These are phyloP conservation scores for Diorhabda elongata DNA, from an alignment of 1,140 invertebrate species.

Conservation along the genomic window DNA sequence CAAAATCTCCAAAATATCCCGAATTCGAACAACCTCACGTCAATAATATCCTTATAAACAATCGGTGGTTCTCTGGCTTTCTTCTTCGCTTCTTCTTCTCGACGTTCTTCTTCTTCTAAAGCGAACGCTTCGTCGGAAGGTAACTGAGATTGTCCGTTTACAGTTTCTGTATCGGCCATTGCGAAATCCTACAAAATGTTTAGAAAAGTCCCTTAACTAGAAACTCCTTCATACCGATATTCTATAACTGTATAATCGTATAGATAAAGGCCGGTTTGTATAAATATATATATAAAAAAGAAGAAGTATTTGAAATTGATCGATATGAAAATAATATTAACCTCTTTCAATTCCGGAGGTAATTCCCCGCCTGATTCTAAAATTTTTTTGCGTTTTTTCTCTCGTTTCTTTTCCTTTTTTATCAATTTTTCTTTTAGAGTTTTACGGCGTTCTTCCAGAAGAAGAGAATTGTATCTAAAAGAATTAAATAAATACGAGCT, in stretches of 20 bases:
- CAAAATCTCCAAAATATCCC: too few relatives aligned
- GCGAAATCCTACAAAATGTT: slow-evolving; percentile 28
- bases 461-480: slow-evolving; percentile 57
- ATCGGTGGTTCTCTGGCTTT: slow-evolving; percentile 77
- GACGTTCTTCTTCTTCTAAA: slow-evolving; percentile 60
- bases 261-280: too few relatives aligned
- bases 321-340: slow-evolving; percentile 17
- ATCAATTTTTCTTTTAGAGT: slow-evolving; percentile 68
- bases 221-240: too few relatives aligned
- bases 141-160: slow-evolving; percentile 41
- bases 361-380: slow-evolving; percentile 46
- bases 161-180: slow-evolving; percentile 50
- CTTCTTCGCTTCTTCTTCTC: slow-evolving; percentile 66
- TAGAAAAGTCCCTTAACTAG: background rate
- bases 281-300: too few relatives aligned
- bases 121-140: slow-evolving; percentile 54
- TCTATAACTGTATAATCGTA: too few relatives aligned
- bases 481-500: background rate
- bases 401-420: slow-evolving; percentile 66
- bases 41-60: slow-evolving; percentile 68
- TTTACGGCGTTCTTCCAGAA: slow-evolving; percentile 65
- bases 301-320: background rate
- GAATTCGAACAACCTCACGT: slow-evolving; percentile 53
- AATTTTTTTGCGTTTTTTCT: slow-evolving; percentile 66
- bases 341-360: slow-evolving; percentile 29